phyloP scores from a whole-genome alignment of 2,797 vertebrate genomes.

The Alcedo atthis region DNA sequence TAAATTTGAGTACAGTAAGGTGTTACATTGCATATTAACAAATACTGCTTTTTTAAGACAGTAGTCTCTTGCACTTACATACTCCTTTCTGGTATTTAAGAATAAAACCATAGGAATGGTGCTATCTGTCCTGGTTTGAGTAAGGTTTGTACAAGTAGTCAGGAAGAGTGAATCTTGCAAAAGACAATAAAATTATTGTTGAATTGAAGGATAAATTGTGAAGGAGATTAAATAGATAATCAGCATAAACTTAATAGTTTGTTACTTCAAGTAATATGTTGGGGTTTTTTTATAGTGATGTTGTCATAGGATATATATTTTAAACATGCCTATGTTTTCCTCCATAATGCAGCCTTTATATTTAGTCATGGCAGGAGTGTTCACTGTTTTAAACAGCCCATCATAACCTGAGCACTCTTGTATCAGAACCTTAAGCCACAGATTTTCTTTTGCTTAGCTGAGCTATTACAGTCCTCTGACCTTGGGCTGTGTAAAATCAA shows the following conservation, averaged over 20 bases:
- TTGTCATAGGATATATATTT: neutral
- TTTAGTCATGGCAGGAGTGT: neutral
- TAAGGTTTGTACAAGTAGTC: neutral
- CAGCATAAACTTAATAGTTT: neutral
- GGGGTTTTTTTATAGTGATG: rapidly evolving
- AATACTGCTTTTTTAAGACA: neutral
- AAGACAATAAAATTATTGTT: neutral
- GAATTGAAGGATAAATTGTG: neutral
- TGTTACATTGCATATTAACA: neutral
- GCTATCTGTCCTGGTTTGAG: neutral
- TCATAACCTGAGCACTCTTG: neutral
- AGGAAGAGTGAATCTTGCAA: neutral
- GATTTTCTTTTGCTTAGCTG: neutral
- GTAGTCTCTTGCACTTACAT: neutral
- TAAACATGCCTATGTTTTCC: neutral
- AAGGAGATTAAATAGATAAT: neutral
- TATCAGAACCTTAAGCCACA: neutral
- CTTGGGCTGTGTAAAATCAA: neutral
- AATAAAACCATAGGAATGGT: neutral
- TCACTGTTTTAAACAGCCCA: neutral
- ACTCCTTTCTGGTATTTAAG: neutral
- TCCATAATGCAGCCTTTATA: neutral
- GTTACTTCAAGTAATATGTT: neutral
- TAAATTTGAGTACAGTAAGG: neutral
- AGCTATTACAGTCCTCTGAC: neutral